Percentiles rank a stretch among this genome's conserved stretches.
Conservation (phyloP, 2,888 invertebrate genomes). For the Tenthredo livida region DNA sequence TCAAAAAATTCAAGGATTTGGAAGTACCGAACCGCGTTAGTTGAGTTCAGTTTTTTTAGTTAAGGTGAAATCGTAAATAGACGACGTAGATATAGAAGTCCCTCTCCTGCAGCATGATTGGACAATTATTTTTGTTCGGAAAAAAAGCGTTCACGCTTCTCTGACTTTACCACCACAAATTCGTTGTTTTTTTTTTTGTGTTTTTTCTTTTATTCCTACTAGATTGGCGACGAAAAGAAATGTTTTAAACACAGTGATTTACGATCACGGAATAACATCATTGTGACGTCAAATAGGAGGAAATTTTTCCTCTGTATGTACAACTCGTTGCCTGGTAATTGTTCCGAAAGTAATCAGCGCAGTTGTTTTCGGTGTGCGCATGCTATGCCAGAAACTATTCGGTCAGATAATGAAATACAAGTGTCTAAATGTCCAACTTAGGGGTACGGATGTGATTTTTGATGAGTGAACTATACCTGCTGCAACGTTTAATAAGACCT, state of each 20-base stretch:
- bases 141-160: constrained; percentile 36
- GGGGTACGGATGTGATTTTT: too few relatives aligned
- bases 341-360: background rate
- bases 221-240: background rate
- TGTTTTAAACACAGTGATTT: background rate
- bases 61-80: constrained; percentile 32
- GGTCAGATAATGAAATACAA: too few relatives aligned
- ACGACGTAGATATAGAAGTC: background rate
- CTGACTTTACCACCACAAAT: constrained; percentile 12
- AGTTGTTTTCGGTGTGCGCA: too few relatives aligned
- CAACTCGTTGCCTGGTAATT: background rate
- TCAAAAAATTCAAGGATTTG: constrained; percentile 16
- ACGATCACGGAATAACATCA: background rate
- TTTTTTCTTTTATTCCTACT: background rate
- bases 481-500: too few relatives aligned
- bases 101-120: constrained; percentile 9
- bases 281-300: background rate
- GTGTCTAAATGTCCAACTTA: too few relatives aligned
- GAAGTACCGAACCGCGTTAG: background rate
- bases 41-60: constrained; percentile 10
- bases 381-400: too few relatives aligned
- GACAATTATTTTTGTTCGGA: constrained; percentile 28
- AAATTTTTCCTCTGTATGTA: background rate
- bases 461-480: too few relatives aligned
- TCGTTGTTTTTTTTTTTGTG: background rate